Evolutionary conservation across 2,113 vertebrate genomes (phyloP), one percentile per base, ranked within the genome.

Genomic region (Daubentonia madagascariensis): DNA sequence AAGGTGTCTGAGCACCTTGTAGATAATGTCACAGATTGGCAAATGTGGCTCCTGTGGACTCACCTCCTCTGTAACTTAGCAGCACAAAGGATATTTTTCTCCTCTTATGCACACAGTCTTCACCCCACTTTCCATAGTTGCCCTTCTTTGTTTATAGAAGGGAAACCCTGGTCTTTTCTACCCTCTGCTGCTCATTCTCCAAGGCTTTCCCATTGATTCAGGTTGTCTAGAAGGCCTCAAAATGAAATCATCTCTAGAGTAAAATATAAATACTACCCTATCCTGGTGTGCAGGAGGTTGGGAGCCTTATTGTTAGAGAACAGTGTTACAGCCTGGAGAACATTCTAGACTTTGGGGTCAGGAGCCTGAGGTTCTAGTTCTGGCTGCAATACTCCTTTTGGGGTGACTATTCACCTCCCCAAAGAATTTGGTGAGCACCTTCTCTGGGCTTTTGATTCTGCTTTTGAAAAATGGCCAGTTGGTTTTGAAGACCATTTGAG

Each of bases 391-490:
- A 57, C 11, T 81, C 45, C 68, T 76, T 89, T 93, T 35, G 32
- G 65, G 70, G 35, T 48, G 81, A 45, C 30, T 25, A 63, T 80
- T 93, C 20, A 63, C 48, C 50, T 79, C 9, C 75, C 25, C 32
- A 43, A 80, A 63, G 35, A 11, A 68, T 83, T 83, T 59, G 30
- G 23, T 37, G 54, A 65, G 48, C 25, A 45, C 32, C 20, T 67
- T 85, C 61, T 87, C 65, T 89, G 85, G 65, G 54, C 8, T 37
- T 94, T 23, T 61, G 32, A 92, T 50, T 79, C 45, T 67, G 20
- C 89, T 73, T 94, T 92, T 78, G 76, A 76, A 63, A 95, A 91
- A 72, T n/a, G 59, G 12, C 72, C 59, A 43, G 25, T 78, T 86
- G 61, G 52, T 67, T 65, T 85, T 8, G 32, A 45, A 22, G 48